Evolutionary conservation across 2,797 vertebrate genomes (phyloP).

Genomic region (Melanotaenia parkinsoni): DNA sequence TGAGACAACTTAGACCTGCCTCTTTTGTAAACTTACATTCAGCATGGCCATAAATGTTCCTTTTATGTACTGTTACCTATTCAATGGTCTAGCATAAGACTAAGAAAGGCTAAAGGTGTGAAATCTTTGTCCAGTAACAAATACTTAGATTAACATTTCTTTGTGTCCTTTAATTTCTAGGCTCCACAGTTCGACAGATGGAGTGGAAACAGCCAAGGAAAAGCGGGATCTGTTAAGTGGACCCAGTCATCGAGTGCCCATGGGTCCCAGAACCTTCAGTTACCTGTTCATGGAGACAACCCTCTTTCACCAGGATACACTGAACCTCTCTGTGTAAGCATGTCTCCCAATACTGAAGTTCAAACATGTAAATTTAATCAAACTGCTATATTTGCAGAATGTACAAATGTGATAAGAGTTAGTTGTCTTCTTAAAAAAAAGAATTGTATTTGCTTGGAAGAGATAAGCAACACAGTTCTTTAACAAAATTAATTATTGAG

Average conservation of each 20-base stretch:
- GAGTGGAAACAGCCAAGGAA: constrained; percentile 77
- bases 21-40: constrained; percentile 27
- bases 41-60: background rate
- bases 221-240: constrained; percentile 55
- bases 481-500: constrained; percentile 76
- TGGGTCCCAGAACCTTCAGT: constrained; percentile 74
- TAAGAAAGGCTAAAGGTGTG: background rate
- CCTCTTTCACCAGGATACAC: constrained; percentile 82
- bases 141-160: background rate
- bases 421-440: background rate
- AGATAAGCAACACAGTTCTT: constrained; percentile 54
- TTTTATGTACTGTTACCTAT: background rate
- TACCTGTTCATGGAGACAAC: constrained; percentile 76
- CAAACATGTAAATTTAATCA: constrained; percentile 12
- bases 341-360: constrained; percentile 6
- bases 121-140: background rate
- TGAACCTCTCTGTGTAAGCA: constrained; percentile 87
- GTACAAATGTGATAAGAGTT: constrained; percentile 12
- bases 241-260: constrained; percentile 66
- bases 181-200: constrained; percentile 79
- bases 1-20: constrained; percentile 1
- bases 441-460: constrained; percentile 65
- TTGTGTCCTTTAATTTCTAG: constrained; percentile 52
- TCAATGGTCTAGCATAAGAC: background rate
- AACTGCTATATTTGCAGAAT: constrained; percentile 1